Conservation (phyloP, 2,797 vertebrate species). For the Lacerta viridis region DNA sequence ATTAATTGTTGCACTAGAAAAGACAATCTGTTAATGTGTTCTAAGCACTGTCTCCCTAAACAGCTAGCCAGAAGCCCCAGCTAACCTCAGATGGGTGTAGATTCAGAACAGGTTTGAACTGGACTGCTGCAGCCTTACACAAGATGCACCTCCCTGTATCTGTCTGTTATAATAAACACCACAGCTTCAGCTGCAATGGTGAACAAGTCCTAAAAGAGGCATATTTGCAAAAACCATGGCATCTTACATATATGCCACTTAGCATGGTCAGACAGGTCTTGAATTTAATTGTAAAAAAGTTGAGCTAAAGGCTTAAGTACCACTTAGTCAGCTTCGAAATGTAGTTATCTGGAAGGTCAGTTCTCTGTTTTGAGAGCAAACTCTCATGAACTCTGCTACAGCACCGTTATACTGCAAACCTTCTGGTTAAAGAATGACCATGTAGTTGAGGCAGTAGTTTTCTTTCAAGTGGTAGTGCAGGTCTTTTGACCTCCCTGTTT, state of each 20-base stretch:
- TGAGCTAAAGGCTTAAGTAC: not conserved
- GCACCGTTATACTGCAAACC: not conserved
- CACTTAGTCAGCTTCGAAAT: not conserved
- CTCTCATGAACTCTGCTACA: not conserved
- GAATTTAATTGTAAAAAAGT: not conserved
- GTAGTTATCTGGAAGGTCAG: not conserved
- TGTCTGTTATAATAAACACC: not conserved
- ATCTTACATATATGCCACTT: not conserved
- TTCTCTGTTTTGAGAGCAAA: not conserved
- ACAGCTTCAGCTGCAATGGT: too few relatives aligned
- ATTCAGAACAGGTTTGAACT: not conserved
- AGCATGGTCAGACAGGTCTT: not conserved
- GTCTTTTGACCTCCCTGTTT: not conserved
- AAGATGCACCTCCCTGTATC: not conserved
- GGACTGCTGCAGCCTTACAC: not conserved
- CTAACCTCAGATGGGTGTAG: too few relatives aligned
- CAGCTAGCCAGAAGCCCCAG: not conserved
- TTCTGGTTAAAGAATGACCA: slow-evolving; percentile 4
- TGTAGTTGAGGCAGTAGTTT: not conserved
- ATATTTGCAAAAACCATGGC: not conserved
- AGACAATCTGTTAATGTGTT: not conserved
- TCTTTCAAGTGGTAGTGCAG: not conserved
- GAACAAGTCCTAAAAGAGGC: not conserved
- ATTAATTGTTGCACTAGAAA: not conserved
- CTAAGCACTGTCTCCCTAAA: not conserved